Percentiles rank a stretch among this genome's conserved stretches.
These are phyloP conservation scores for Temnothorax longispinosus DNA, from an alignment of 1,140 invertebrate genomes.

Conservation along the genomic window DNA sequence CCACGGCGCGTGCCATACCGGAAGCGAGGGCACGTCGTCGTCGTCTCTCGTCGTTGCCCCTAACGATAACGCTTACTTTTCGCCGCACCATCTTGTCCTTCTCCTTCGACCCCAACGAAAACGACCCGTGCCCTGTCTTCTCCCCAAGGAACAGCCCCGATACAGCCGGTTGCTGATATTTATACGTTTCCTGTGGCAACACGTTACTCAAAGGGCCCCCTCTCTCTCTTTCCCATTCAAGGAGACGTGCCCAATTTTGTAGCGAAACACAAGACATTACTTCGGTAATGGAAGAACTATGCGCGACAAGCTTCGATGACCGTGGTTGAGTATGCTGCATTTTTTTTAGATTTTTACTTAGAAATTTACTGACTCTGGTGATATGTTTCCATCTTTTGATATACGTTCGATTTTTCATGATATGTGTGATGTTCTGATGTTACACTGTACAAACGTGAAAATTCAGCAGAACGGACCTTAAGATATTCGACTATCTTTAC, in stretches of 20 bases:
- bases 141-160: conserved; percentile 38
- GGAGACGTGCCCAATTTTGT: conserved; percentile 21
- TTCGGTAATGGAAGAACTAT: neutral
- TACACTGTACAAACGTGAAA: neutral
- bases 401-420: neutral
- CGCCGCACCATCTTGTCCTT: conserved; percentile 30
- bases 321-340: neutral
- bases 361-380: neutral
- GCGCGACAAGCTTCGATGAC: neutral
- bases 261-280: conserved; percentile 10
- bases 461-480: neutral
- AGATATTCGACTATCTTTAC: neutral
- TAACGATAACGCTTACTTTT: conserved; percentile 28
- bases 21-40: conserved; percentile 71
- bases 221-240: neutral
- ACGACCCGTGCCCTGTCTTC: conserved; percentile 55
- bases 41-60: conserved; percentile 77
- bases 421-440: neutral
- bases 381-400: neutral
- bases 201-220: conserved; percentile 1
- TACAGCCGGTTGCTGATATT: conserved; percentile 53
- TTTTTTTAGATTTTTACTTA: neutral
- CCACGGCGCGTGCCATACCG: conserved; percentile 77
- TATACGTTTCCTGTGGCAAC: conserved; percentile 29
- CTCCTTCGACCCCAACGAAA: conserved; percentile 43